phyloP scores from a whole-genome alignment of 2,113 vertebrate genomes.

The Urocolius indicus region DNA sequence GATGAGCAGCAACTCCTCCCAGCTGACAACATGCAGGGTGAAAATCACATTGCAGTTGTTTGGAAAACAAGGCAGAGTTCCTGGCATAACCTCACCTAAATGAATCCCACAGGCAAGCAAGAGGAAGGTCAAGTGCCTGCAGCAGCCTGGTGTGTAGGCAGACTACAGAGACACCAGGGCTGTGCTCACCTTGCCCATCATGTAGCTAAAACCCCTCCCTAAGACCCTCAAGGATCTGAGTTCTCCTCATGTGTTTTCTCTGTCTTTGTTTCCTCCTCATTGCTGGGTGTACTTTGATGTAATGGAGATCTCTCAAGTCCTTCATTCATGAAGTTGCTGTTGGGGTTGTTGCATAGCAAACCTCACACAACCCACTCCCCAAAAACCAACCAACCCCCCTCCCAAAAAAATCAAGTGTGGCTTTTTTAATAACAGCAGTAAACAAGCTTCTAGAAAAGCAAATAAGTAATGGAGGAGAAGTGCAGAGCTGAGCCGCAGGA shows the following conservation, averaged over 20 bases:
- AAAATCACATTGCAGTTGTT: neutral
- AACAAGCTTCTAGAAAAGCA: too few species aligned
- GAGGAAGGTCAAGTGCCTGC: neutral
- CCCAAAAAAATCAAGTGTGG: too few species aligned
- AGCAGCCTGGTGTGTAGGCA: neutral
- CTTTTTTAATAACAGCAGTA: too few species aligned
- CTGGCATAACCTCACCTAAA: neutral
- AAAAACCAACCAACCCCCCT: too few species aligned
- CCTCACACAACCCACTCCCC: too few species aligned
- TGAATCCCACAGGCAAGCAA: neutral
- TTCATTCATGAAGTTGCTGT: neutral
- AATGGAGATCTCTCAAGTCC: neutral
- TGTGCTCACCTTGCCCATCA: neutral
- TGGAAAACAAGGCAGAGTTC: neutral
- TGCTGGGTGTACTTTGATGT: neutral
- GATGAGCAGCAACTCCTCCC: too few species aligned
- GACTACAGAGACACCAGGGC: neutral
- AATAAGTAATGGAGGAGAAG: too few species aligned
- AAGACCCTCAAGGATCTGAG: neutral
- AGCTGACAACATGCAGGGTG: neutral
- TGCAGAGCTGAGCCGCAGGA: too few species aligned
- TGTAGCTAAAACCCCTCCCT: accelerated
- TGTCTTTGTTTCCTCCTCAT: neutral
- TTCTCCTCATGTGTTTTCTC: neutral
- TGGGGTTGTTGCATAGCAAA: too few species aligned